These are phyloP conservation scores for Chrysomela aeneicollis DNA, from an alignment of 2,888 invertebrate genomes.

Conservation along the genomic window DNA sequence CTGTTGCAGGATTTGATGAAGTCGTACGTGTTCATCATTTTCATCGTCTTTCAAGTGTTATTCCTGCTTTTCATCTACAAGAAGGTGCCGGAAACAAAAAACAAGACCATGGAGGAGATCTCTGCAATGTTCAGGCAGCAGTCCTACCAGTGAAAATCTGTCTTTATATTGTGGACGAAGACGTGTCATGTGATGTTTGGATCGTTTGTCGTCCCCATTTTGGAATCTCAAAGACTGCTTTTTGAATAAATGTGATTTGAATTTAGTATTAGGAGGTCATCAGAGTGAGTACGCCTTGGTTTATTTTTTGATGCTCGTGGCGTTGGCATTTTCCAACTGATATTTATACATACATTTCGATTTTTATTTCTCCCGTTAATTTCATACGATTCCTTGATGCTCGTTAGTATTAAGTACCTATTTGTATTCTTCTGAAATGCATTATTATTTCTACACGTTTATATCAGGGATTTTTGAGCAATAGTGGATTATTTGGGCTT, in stretches of 20 bases:
- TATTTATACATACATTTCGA: too few species aligned
- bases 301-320: too few species aligned
- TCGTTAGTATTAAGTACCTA: too few species aligned
- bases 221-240: not conserved
- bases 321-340: too few species aligned
- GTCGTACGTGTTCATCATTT: slow-evolving; percentile 81
- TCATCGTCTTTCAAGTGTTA: slow-evolving; percentile 74
- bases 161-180: not conserved
- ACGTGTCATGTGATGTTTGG: too few species aligned
- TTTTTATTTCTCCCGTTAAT: too few species aligned
- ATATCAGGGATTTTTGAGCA: too few species aligned
- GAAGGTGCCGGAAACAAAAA: slow-evolving; percentile 91
- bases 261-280: not conserved
- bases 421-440: too few species aligned
- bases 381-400: too few species aligned
- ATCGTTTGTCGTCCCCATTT: not conserved
- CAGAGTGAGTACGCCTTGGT: not conserved
- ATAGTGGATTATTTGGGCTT: too few species aligned
- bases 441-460: too few species aligned
- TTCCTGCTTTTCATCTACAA: slow-evolving; percentile 82
- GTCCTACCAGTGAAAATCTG: slow-evolving; percentile 66
- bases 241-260: not conserved
- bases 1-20: slow-evolving; percentile 66
- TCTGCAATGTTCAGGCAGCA: slow-evolving; percentile 81
- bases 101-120: slow-evolving; percentile 85